Conservation (phyloP, 1,140 invertebrate genomes). For the Hylaeus volcanicus region DNA sequence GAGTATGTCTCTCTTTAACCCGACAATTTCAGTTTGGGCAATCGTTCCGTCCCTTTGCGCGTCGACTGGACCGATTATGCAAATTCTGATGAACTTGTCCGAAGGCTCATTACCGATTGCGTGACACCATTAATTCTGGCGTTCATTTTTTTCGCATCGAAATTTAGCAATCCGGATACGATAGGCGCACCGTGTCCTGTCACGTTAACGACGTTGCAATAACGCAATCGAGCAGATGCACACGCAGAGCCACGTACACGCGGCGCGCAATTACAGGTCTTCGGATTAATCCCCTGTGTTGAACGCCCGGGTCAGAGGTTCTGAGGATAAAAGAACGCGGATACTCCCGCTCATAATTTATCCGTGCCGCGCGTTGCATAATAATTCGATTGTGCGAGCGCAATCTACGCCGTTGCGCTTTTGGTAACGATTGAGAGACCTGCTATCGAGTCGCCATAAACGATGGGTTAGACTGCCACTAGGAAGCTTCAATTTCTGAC, state of each 20-base stretch:
- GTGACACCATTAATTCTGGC: not conserved
- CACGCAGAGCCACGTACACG: not conserved
- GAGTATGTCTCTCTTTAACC: not conserved
- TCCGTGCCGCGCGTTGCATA: not conserved
- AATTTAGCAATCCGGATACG: not conserved
- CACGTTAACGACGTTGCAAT: conserved; percentile 27
- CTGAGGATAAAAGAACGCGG: conserved; percentile 9
- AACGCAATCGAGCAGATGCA: conserved; percentile 36
- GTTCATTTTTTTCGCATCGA: not conserved
- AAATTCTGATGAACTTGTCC: conserved; percentile 5
- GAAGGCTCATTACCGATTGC: conserved; percentile 14
- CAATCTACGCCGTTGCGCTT: not conserved
- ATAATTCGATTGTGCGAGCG: conserved; percentile 19
- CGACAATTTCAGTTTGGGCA: not conserved
- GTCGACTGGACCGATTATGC: conserved; percentile 2
- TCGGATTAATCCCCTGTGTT: conserved; percentile 26
- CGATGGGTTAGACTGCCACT: not conserved
- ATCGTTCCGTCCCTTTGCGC: not conserved
- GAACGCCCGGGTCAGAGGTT: conserved; percentile 1
- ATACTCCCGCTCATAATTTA: conserved; percentile 19
- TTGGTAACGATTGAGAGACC: not conserved
- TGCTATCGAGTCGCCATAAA: not conserved
- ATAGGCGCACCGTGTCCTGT: not conserved
- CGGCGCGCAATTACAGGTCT: conserved; percentile 17
- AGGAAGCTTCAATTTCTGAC: no score